Base-by-base conservation (phyloP, 2,888 invertebrate genomes). In the Ennomos quercinarius region DNA sequence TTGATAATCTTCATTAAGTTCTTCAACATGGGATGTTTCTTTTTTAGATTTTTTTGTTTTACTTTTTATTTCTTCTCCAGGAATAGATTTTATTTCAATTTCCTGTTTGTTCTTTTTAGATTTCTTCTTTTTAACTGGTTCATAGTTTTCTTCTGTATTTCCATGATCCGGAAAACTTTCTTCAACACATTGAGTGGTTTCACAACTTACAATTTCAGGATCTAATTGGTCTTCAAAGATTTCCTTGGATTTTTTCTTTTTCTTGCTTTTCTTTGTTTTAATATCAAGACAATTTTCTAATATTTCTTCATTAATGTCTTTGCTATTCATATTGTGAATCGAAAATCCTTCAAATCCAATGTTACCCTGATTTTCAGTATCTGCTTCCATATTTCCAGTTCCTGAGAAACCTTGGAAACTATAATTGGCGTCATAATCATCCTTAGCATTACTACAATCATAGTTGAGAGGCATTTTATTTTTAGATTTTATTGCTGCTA, bases 401-500 rank as follows among this genome's bases (percentile, higher is more conserved):
- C 85, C 86, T 12, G 86, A 78, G 70, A 93, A 91, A 6, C 87
- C 89, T 67, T 67, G 71, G 45, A 89, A 89, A 9, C 72, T 74
- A 76, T 75, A 84, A 57, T 87, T 85, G 36, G 78, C 69, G 38
- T 72, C 78, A 51, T 83, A 76, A 63, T 83, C 47, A 79, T 71
- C 54, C 57, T 71, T 68, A 36, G 76, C 73, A 49, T 75, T 63
- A 34, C 72, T 59, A 47, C 54, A 63, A 39, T 27, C 27, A 27
- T 27, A 27, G 27, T 72, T 67, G 1, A 71, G n/a, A 37, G 52
- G 49, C 10, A 71, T 46, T 66, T 83, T 89, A 89, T 81, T 88
- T 94, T 95, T 90, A 27, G 80, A 77, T 67, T 91, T 93, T 71
- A 87, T 64, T 27, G 77, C 74, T 39, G 83, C 78, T 57, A 95